A percentile compares a stretch with the other conserved stretches of the same genome.
These are phyloP conservation scores for Trichogramma pretiosum DNA, from an alignment of 1,140 invertebrate genomes.

Conservation along the genomic window DNA sequence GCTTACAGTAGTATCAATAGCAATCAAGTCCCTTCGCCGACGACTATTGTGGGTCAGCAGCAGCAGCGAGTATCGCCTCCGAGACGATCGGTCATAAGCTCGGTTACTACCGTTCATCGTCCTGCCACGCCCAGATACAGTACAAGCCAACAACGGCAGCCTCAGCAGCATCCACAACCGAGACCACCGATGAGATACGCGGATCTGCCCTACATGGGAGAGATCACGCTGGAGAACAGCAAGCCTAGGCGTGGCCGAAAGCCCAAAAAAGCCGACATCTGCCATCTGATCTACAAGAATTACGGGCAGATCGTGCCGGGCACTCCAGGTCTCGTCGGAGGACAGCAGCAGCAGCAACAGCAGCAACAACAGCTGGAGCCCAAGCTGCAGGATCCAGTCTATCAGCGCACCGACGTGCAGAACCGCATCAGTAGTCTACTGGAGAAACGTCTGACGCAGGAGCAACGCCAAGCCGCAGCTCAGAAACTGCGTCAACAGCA, in stretches of 20 bases:
- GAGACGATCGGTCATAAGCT: constrained; percentile 34
- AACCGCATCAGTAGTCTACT: constrained; percentile 60
- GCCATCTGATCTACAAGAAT: constrained; percentile 83
- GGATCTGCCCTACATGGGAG: constrained; percentile 84
- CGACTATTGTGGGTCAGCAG: constrained; percentile 9
- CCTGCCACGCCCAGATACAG: neutral
- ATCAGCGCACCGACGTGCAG: constrained; percentile 55
- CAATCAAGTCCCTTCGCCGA: constrained; percentile 15
- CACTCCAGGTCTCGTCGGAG: constrained; percentile 54
- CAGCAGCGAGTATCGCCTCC: constrained; percentile 14
- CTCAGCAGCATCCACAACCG: constrained; percentile 24
- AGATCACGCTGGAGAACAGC: constrained; percentile 78
- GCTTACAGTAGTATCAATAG: constrained; percentile 21
- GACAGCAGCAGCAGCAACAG: constrained; percentile 28
- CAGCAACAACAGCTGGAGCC: constrained; percentile 20
- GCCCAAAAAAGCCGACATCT: constrained; percentile 83
- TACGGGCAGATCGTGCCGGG: constrained; percentile 76
- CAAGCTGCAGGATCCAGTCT: constrained; percentile 17
- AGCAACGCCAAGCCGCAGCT: constrained; percentile 41
- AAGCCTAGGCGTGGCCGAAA: constrained; percentile 74
- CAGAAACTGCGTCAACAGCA: too few species aligned
- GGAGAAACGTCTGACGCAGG: constrained; percentile 59
- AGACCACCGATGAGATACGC: constrained; percentile 59
- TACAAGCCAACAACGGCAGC: neutral
- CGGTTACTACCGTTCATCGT: constrained; percentile 27